Evolutionary conservation across 2,888 invertebrate species (phyloP).

Genomic region (Drosophila recens): DNA sequence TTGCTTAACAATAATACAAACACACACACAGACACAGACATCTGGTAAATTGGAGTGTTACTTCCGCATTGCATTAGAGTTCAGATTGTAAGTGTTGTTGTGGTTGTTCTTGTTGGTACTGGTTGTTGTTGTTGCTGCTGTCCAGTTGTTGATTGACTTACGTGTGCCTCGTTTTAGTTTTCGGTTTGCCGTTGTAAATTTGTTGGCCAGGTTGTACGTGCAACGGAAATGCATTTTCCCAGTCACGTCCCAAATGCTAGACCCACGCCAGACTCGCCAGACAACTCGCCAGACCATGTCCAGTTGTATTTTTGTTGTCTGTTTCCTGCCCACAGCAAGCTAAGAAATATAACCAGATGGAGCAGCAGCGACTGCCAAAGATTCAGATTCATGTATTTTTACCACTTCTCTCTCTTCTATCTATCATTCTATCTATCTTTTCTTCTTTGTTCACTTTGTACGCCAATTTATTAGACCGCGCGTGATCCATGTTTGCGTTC

Average conservation of each 20-base stretch:
- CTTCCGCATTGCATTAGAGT: slow-evolving; percentile 77
- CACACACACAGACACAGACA: slow-evolving; percentile 18
- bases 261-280: slow-evolving; percentile 48
- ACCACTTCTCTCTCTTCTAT: slow-evolving; percentile 21
- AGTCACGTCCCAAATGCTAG: slow-evolving; percentile 67
- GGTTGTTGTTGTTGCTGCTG: slow-evolving; percentile 43
- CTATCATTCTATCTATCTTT: slow-evolving; percentile 11
- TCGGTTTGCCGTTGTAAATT: slow-evolving; percentile 71
- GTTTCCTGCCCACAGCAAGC: slow-evolving; percentile 47
- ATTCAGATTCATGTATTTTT: slow-evolving; percentile 43
- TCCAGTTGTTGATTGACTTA: slow-evolving; percentile 77
- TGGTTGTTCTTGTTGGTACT: neutral
- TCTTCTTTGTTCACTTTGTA: slow-evolving; percentile 41
- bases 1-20: slow-evolving; percentile 30
- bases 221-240: slow-evolving; percentile 79
- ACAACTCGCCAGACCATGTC: slow-evolving; percentile 33
- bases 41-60: slow-evolving; percentile 73
- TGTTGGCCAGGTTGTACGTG: slow-evolving; percentile 66
- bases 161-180: slow-evolving; percentile 75
- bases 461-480: slow-evolving; percentile 71
- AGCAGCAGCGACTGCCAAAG: slow-evolving; percentile 49
- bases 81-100: slow-evolving; percentile 48
- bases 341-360: slow-evolving; percentile 56
- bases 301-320: slow-evolving; percentile 28
- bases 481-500: slow-evolving; percentile 67